Percentiles rank a stretch among this genome's conserved stretches.
These are phyloP conservation scores for Lypha dubia DNA, from an alignment of 2,888 invertebrate genomes.

Conservation along the genomic window DNA sequence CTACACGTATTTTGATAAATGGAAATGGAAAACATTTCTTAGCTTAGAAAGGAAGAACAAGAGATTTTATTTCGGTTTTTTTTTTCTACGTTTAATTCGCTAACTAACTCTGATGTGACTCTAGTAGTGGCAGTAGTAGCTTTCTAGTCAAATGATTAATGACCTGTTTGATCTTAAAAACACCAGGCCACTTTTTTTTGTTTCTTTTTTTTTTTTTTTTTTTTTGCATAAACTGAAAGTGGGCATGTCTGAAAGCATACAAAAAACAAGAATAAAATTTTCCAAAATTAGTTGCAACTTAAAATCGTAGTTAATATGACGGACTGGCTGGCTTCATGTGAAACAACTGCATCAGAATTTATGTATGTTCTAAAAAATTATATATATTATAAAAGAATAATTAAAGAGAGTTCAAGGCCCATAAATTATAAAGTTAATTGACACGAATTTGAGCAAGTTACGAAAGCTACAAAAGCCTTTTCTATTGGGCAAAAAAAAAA, in stretches of 20 bases:
- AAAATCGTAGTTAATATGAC: constrained; percentile 25
- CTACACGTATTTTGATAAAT: constrained; percentile 59
- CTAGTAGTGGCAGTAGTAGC: constrained; percentile 21
- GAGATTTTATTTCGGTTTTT: constrained; percentile 17
- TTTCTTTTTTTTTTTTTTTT: too few species aligned
- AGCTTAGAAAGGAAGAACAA: constrained; percentile 54
- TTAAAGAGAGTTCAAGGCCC: constrained; percentile 64
- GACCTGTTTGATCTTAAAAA: constrained; percentile 63
- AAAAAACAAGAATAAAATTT: constrained; percentile 27
- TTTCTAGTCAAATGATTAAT: constrained; percentile 66
- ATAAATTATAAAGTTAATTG: constrained; percentile 70
- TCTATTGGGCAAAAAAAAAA: constrained; percentile 37
- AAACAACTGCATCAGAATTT: constrained; percentile 46
- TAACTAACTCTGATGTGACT: neutral
- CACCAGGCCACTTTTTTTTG: constrained; percentile 55
- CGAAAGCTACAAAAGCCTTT: constrained; percentile 33
- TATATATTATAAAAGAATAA: constrained; percentile 25
- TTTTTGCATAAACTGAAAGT: constrained; percentile 66
- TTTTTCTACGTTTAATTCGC: neutral
- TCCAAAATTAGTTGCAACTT: constrained; percentile 48
- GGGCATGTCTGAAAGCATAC: constrained; percentile 50
- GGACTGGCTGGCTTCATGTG: constrained; percentile 27
- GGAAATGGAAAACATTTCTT: constrained; percentile 50
- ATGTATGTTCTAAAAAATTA: constrained; percentile 39
- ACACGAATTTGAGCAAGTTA: constrained; percentile 68